Evolutionary conservation across 2,113 vertebrate species (phyloP).

Genomic region (Oryzias melastigma): DNA sequence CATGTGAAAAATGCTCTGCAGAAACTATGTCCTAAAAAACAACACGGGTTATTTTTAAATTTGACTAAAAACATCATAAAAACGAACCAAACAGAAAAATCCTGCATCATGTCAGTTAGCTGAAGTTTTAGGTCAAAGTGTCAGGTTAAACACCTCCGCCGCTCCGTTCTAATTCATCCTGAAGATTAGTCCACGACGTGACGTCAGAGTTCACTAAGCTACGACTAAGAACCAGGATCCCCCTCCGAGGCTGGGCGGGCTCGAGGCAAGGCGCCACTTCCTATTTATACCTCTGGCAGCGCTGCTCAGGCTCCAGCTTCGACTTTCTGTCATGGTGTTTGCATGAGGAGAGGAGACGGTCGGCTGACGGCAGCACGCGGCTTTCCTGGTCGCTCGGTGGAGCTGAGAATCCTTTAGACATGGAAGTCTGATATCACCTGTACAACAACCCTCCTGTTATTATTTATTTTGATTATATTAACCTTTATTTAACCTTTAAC

Average conservation of each 20-base stretch:
- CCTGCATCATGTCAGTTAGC: background rate
- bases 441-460: too few species aligned
- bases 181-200: constrained; percentile 52
- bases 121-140: background rate
- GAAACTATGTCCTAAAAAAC: too few species aligned
- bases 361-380: constrained; percentile 37
- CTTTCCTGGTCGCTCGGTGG: constrained; percentile 22
- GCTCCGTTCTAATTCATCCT: constrained; percentile 5
- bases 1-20: too few species aligned
- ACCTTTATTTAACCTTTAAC: too few species aligned
- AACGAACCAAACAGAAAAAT: background rate
- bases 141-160: background rate
- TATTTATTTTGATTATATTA: too few species aligned
- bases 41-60: too few species aligned
- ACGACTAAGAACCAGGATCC: constrained; percentile 60
- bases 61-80: too few species aligned
- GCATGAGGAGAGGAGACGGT: constrained; percentile 57
- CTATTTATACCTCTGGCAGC: constrained; percentile 64
- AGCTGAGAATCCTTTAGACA: constrained; percentile 43
- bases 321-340: constrained; percentile 43
- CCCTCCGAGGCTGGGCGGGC: constrained; percentile 51
- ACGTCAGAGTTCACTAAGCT: constrained; percentile 66
- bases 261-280: constrained; percentile 46
- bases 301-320: constrained; percentile 37
- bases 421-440: constrained; percentile 6